Evolutionary conservation across 2,888 invertebrate genomes (phyloP), one percentile per base, ranked within the genome.

Genomic region (Hypselothyrea guttata): DNA sequence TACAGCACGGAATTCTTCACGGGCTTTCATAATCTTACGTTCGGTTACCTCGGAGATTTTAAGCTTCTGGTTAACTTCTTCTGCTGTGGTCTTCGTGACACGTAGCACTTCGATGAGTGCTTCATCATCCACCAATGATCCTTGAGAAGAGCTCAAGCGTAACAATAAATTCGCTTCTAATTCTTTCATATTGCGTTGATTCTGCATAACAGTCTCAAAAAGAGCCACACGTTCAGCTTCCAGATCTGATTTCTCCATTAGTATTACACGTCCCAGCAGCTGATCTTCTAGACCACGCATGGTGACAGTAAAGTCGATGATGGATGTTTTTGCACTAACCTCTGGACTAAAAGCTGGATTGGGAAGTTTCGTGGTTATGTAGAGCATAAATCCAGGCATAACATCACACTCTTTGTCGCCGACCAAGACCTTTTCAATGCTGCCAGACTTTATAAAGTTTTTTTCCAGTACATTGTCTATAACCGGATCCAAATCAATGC

Each of bases 361-460:
- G 0, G 97, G 96, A 51, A 98, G 90, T 90, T 98, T 98, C 0
- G 98, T 98, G 1, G 98, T 98, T 45, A 98, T 96, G 86, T 98
- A 98, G 2, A 98, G 91, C 94, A 95, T 95, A 87, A 98, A 98
- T 0, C 97, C 97, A 12, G 96, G 96, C 94, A 98, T 95, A 0
- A 98, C 97, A 86, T 98, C 98, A 86, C 97, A 97, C 90, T 98
- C 98, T 86, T 98, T 98, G 88, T 98, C 98, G 0, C 97, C 97
- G 0, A 97, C 95, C 34, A 97, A 93, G 0, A 97, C 97, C 90
- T 98, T 98, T 87, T 97, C 96, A 69, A 98, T 98, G 7, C 97
- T 96, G 45, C 98, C 98, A 5, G 97, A 97, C 90, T 98, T 98
- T 49, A 98, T 98, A 87, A 98, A 98, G 90, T 98, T 98, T 89